phyloP scores from a whole-genome alignment of 2,797 vertebrate species.

The Enteromius unitaeniatus region DNA sequence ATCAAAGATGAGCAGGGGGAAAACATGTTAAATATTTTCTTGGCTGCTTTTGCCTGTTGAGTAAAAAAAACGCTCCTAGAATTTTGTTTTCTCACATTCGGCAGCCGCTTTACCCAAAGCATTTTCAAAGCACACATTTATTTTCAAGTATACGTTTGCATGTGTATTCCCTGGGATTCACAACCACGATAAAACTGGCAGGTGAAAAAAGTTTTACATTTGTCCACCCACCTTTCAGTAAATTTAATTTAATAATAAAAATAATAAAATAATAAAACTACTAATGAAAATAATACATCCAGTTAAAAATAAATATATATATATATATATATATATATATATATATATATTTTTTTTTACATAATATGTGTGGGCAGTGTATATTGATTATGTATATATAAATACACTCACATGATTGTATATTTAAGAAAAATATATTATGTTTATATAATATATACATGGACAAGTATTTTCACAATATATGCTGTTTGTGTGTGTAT shows the following conservation, averaged over 20 bases:
- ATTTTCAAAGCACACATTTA: background rate
- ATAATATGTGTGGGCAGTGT: too few species aligned
- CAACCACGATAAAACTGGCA: background rate
- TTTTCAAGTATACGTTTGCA: background rate
- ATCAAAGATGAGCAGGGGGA: conserved; percentile 18
- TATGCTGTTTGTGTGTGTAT: too few species aligned
- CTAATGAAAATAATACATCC: too few species aligned
- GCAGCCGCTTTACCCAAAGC: background rate
- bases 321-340: too few species aligned
- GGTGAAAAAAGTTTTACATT: background rate
- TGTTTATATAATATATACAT: too few species aligned
- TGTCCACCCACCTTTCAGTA: background rate
- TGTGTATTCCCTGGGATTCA: background rate
- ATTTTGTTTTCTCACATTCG: background rate
- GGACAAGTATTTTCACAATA: too few species aligned
- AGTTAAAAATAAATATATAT: too few species aligned
- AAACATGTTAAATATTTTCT: conserved; percentile 18
- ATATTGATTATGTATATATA: too few species aligned
- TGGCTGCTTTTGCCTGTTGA: background rate
- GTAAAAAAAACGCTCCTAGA: background rate
- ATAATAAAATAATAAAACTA: too few species aligned
- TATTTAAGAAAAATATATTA: too few species aligned
- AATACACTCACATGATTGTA: too few species aligned
- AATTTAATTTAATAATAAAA: background rate
- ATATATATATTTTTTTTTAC: too few species aligned